Conservation (phyloP, 2,113 vertebrate genomes). For the Ameiurus melas region DNA sequence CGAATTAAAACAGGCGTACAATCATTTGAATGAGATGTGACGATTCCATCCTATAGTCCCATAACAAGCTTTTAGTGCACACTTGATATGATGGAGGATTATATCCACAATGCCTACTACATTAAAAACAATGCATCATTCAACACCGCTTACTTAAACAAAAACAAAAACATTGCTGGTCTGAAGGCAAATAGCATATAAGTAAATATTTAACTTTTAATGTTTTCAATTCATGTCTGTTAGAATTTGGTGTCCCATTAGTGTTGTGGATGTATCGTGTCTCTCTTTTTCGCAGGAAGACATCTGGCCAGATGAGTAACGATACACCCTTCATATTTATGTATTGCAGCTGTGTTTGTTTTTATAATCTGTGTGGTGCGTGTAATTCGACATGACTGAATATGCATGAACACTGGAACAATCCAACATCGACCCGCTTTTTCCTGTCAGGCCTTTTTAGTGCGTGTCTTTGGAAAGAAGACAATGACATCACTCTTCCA, state of each 20-base stretch:
- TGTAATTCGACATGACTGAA: background rate
- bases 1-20: background rate
- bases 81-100: background rate
- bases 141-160: background rate
- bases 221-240: background rate
- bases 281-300: background rate
- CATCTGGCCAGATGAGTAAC: background rate
- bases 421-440: background rate
- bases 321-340: background rate
- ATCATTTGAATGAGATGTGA: background rate
- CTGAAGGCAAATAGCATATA: constrained; percentile 9
- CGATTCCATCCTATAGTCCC: background rate
- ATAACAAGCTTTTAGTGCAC: background rate
- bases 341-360: background rate
- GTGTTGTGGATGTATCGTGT: background rate
- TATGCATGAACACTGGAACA: background rate
- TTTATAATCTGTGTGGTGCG: background rate
- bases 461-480: background rate
- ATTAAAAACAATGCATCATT: background rate
- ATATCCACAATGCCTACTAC: background rate
- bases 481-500: background rate
- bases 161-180: constrained; percentile 1
- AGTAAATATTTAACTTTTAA: constrained; percentile 14
- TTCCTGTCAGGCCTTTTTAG: background rate
- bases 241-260: constrained; percentile 4